A percentile compares a stretch with the other conserved stretches of the same genome.
These are phyloP conservation scores for Athene noctua DNA, from an alignment of 2,113 vertebrate genomes.

Conservation along the genomic window DNA sequence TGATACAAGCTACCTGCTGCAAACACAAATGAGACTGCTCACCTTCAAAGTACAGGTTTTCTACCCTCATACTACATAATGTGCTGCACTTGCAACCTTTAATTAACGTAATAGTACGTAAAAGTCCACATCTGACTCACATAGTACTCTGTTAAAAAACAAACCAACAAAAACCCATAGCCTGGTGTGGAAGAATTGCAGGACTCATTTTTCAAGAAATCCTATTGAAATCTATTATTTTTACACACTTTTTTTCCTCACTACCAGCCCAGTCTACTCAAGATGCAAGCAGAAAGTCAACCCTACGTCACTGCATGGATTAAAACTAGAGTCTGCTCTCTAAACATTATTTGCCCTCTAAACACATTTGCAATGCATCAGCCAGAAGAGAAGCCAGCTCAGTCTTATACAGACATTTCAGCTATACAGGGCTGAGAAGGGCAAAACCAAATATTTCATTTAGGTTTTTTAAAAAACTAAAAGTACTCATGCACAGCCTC, in stretches of 20 bases:
- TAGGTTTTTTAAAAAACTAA: not conserved
- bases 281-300: not conserved
- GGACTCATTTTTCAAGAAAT: not conserved
- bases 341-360: not conserved
- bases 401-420: not conserved
- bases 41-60: not conserved
- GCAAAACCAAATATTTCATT: not conserved
- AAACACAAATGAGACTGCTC: not conserved
- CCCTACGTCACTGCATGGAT: not conserved
- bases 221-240: not conserved
- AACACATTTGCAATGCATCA: not conserved
- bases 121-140: not conserved
- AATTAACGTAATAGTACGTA: not conserved
- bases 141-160: not conserved
- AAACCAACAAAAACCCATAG: rapidly evolving
- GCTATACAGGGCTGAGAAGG: not conserved
- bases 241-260: not conserved
- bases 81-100: not conserved
- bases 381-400: not conserved
- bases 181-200: not conserved
- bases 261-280: not conserved
- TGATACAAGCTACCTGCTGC: not conserved
- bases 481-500: not conserved
- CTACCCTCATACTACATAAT: not conserved
- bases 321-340: not conserved